A percentile compares a stretch with the other conserved stretches of the same genome.
These are phyloP conservation scores for Zygogramma bicolorata DNA, from an alignment of 2,888 invertebrate species.

Conservation along the genomic window DNA sequence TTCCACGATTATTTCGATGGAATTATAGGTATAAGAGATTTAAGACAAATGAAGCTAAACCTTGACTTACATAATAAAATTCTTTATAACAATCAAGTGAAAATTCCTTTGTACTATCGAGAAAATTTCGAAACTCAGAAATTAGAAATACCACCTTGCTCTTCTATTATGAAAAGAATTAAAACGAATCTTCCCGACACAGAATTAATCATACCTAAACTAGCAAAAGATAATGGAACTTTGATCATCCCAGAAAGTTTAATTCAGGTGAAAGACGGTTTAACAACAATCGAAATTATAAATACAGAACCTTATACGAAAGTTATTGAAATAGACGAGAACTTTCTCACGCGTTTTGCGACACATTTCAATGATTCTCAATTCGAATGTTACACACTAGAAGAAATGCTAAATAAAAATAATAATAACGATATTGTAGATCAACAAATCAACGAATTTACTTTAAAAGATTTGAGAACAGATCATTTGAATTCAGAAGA, in stretches of 20 bases:
- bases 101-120: constrained; percentile 9
- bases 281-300: background rate
- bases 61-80: background rate
- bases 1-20: constrained; percentile 36
- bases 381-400: background rate
- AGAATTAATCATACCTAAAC: background rate
- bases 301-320: background rate
- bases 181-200: constrained; percentile 2
- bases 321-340: background rate
- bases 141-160: too few relatives aligned
- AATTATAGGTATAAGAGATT: constrained; percentile 30
- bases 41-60: constrained; percentile 20
- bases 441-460: background rate
- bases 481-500: too few relatives aligned
- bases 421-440: background rate
- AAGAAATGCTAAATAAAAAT: background rate
- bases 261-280: background rate
- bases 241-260: background rate
- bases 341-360: background rate
- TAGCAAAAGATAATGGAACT: background rate
- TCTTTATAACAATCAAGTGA: background rate
- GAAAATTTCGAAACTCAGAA: background rate
- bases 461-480: background rate
- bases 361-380: background rate
- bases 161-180: background rate